These are phyloP conservation scores for Tetramorium simillimum DNA, from an alignment of 1,140 invertebrate genomes.

Conservation along the genomic window DNA sequence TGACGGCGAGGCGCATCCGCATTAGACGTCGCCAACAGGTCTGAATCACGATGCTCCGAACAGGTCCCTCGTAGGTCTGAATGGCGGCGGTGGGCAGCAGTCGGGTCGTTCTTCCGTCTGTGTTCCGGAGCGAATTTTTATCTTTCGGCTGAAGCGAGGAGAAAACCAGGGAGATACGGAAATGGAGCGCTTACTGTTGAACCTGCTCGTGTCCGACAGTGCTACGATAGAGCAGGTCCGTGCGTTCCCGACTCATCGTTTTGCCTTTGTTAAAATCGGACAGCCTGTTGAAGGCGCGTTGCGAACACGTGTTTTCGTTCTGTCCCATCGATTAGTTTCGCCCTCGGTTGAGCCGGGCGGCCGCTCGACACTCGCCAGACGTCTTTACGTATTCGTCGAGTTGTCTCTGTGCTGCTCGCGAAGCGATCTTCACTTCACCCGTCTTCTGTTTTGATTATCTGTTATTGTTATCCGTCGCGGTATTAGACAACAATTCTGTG, in stretches of 20 bases:
- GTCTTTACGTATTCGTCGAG: background rate
- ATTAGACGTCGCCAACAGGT: constrained; percentile 54
- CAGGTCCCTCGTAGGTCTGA: constrained; percentile 17
- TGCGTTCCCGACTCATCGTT: background rate
- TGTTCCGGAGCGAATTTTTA: constrained; percentile 41
- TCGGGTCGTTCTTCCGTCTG: constrained; percentile 28
- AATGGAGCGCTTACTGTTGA: constrained; percentile 86
- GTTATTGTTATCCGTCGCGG: background rate
- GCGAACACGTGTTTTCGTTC: constrained; percentile 71
- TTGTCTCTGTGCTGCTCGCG: background rate
- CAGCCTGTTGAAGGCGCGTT: background rate
- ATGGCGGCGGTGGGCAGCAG: constrained; percentile 47
- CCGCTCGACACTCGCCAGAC: background rate
- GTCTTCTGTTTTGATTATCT: background rate
- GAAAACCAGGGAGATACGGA: background rate
- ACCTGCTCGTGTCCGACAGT: constrained; percentile 85
- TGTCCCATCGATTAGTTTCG: background rate
- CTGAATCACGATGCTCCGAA: constrained; percentile 9
- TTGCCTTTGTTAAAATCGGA: background rate
- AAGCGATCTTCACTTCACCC: no score
- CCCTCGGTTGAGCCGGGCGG: background rate
- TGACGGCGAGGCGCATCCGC: constrained; percentile 2
- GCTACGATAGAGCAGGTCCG: constrained; percentile 86
- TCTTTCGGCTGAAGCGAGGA: constrained; percentile 8
- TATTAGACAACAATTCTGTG: background rate